A percentile compares a stretch with the other conserved stretches of the same genome.
These are phyloP conservation scores for Sipha maydis DNA, from an alignment of 2,888 invertebrate genomes.

Conservation along the genomic window DNA sequence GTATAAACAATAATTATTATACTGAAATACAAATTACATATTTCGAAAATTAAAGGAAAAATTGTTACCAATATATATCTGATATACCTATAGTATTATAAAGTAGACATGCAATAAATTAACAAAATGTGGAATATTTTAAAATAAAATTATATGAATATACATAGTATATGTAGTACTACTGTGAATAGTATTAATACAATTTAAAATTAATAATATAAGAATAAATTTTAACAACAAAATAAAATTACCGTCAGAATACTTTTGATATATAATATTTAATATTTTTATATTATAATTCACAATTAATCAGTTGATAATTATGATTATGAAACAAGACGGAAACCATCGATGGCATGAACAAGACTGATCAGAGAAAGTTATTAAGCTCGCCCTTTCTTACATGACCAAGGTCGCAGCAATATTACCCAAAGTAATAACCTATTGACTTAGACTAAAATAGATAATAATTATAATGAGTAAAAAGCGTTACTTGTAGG, in stretches of 20 bases:
- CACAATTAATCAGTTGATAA: background rate
- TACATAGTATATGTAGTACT: too few relatives aligned
- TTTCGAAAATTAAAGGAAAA: background rate
- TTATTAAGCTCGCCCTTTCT: conserved; percentile 61
- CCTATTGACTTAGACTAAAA: conserved; percentile 59
- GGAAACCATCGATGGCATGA: conserved; percentile 45
- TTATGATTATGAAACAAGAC: background rate
- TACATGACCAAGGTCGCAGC: conserved; percentile 58
- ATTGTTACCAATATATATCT: background rate
- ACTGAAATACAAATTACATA: too few relatives aligned
- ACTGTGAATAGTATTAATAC: too few relatives aligned
- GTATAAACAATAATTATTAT: too few relatives aligned
- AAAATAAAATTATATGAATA: too few relatives aligned
- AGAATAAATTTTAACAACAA: background rate
- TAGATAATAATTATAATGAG: conserved; percentile 43
- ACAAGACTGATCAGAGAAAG: conserved; percentile 56
- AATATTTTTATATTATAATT: background rate
- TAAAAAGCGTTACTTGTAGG: conserved; percentile 37
- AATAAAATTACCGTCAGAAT: conserved; percentile 30
- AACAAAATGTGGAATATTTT: too few relatives aligned
- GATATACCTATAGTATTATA: too few relatives aligned
- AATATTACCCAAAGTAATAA: conserved; percentile 50
- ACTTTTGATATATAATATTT: background rate
- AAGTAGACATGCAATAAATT: too few relatives aligned
- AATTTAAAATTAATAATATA: too few relatives aligned